These are phyloP conservation scores for Lepidocolaptes lacrymiger DNA, from an alignment of 2,797 vertebrate genomes.

Conservation along the genomic window DNA sequence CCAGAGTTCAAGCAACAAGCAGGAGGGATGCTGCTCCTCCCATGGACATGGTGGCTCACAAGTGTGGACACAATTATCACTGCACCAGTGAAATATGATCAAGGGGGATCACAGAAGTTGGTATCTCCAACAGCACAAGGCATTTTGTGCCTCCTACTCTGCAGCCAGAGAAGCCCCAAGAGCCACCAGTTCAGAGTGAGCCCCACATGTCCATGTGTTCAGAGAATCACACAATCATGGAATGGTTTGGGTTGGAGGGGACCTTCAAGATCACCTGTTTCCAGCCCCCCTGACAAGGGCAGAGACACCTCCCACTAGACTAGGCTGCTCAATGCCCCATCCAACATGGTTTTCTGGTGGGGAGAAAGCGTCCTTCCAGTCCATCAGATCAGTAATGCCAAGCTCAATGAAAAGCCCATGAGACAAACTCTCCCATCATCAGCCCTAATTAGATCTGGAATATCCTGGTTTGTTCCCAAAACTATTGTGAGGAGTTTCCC, in stretches of 20 bases:
- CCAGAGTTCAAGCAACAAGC: background rate
- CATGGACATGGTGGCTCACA: rapidly evolving
- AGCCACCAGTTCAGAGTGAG: background rate
- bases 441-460: background rate
- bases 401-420: background rate
- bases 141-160: background rate
- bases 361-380: background rate
- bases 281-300: background rate
- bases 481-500: rapidly evolving
- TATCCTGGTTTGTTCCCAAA: background rate
- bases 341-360: background rate
- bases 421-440: background rate
- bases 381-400: background rate
- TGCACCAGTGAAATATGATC: background rate
- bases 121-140: background rate
- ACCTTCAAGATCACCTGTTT: background rate
- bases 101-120: background rate
- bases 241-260: background rate
- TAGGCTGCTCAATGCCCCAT: background rate
- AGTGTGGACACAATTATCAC: background rate
- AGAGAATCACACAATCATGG: background rate
- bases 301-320: background rate
- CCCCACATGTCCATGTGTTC: rapidly evolving
- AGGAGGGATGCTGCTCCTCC: background rate
- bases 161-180: background rate